A percentile compares a stretch with the other conserved stretches of the same genome.
phyloP scores from a whole-genome alignment of 2,113 vertebrate genomes.

The Rhea pennata region DNA sequence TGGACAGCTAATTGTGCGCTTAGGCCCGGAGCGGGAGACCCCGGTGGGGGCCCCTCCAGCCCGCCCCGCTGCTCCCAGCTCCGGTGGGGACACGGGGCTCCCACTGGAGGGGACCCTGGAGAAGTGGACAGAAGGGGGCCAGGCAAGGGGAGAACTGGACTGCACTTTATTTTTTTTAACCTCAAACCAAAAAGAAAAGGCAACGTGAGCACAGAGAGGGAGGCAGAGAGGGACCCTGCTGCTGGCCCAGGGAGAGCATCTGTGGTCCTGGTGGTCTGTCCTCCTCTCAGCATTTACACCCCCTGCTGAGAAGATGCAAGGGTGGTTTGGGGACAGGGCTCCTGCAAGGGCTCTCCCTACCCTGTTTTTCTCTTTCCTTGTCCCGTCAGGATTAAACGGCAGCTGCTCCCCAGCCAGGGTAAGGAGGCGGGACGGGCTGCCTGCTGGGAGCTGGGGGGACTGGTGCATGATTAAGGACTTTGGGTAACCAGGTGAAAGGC shows the following conservation, averaged over 20 bases:
- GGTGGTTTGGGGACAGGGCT: background rate
- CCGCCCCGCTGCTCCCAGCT: background rate
- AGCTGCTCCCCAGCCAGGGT: background rate
- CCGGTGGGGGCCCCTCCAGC: background rate
- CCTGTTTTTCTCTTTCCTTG: fast-evolving
- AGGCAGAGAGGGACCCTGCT: background rate
- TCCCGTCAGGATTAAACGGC: background rate
- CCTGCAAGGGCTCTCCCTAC: background rate
- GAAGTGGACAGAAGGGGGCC: background rate
- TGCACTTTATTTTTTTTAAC: background rate
- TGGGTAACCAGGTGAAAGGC: conserved; percentile 31
- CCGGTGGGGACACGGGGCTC: background rate
- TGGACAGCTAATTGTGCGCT: conserved; percentile 79
- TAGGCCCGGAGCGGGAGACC: conserved; percentile 13
- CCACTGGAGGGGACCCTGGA: background rate
- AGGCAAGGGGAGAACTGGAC: background rate
- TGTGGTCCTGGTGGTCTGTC: background rate
- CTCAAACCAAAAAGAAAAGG: conserved; percentile 18
- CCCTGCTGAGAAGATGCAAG: background rate
- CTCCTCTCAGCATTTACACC: background rate
- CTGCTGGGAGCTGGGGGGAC: background rate
- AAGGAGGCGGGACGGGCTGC: background rate
- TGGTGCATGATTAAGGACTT: conserved; percentile 1
- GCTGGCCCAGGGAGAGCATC: background rate
- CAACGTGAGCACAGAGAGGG: background rate